Evolutionary conservation across 2,888 invertebrate genomes (phyloP), one percentile per base, ranked within the genome.

Genomic region (Elegia similella): DNA sequence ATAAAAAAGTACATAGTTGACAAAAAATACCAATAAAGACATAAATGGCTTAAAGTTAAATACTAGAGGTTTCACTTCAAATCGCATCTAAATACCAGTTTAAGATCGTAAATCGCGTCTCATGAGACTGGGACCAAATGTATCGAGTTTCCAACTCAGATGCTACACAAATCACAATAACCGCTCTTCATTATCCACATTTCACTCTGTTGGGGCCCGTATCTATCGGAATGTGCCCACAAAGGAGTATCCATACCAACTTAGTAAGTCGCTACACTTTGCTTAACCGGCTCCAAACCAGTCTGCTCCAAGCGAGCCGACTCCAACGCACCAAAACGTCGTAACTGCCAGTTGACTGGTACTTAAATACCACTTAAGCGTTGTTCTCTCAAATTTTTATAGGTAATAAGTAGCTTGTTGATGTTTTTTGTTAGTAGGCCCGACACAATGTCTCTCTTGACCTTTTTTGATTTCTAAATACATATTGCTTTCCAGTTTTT

Each of bases 221-320:
- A 83, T 83, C 86, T 88, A 87, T 88, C 82, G 90, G 90, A 90
- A 90, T 90, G 90, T 81, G 84, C 82, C 81, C 78, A 84, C 88
- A 86, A 86, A 88, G 86, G 83, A 76, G 81, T 86, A 85, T 73
- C 81, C 80, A 80, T 79, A 80, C 78, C 78, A 70, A 80, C 78
- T 80, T 80, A 83, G 80, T 80, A 80, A 82, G 81, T 80, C 85
- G 85, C 84, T 86, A 84, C 84, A 86, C 80, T 86, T 86, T 80
- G 83, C 70, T 75, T 83, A 81, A 89, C 90, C 89, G 90, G 90
- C 89, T 69, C 69, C 69, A 85, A 82, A 82, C 81, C 81, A 78
- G 81, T 81, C 79, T 68, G 75, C 75, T 72, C 63, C 73, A 67
- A 50, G 50, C 50, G 15, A 73, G 73, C 76, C 71, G 68, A 69